Conservation (phyloP, 2,888 invertebrate species). For the Schrankia costaestrigalis region DNA sequence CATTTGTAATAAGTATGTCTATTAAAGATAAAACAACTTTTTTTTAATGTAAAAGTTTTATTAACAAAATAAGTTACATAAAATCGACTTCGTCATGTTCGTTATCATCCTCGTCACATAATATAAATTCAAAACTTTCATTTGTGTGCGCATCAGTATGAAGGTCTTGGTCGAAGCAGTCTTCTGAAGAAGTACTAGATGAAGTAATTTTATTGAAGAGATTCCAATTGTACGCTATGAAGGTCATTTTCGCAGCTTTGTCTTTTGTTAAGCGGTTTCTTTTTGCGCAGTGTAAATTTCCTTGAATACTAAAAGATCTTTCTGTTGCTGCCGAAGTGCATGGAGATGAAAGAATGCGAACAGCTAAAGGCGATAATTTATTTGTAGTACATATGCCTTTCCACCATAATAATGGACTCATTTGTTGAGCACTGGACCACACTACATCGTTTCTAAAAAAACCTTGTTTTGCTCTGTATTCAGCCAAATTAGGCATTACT, state of each 20-base stretch:
- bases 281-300: conserved; percentile 6
- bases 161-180: too few relatives aligned
- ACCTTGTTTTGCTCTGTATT: conserved; percentile 9
- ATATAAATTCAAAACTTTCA: too few relatives aligned
- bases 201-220: too few relatives aligned
- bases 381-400: conserved; percentile 12
- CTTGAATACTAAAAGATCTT: conserved; percentile 9
- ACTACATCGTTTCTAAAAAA: conserved; percentile 10
- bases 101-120: too few relatives aligned
- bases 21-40: too few relatives aligned
- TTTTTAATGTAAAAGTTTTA: too few relatives aligned
- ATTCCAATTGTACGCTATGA: conserved; percentile 9
- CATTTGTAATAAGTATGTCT: too few relatives aligned
- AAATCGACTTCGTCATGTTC: too few relatives aligned
- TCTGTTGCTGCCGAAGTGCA: conserved; percentile 14
- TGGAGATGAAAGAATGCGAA: conserved; percentile 11
- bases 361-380: conserved; percentile 9
- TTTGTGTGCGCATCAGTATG: too few relatives aligned
- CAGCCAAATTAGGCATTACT: conserved; percentile 5
- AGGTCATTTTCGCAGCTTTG: conserved; percentile 9
- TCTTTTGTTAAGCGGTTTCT: conserved; percentile 7
- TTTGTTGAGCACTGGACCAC: conserved; percentile 6
- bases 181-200: too few relatives aligned
- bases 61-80: too few relatives aligned
- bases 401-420: conserved; percentile 13